Evolutionary conservation across 2,797 vertebrate genomes (phyloP).

Genomic region (Molossus alvarezi): DNA sequence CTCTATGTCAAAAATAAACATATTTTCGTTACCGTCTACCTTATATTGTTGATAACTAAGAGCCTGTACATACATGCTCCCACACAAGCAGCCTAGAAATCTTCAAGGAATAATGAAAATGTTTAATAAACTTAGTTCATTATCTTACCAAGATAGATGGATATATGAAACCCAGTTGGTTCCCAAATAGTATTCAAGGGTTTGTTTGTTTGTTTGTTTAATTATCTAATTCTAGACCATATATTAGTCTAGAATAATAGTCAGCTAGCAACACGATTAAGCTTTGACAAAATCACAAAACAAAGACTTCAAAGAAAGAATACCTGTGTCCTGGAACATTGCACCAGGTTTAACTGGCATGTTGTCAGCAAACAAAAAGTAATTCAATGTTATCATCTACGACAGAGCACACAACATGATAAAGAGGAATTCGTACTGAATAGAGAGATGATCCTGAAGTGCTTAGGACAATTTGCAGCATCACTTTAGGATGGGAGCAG

Average conservation of each 20-base stretch:
- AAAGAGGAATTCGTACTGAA: constrained; percentile 64
- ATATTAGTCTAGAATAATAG: no score
- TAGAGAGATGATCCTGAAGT: constrained; percentile 62
- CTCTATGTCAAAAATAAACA: constrained; percentile 83
- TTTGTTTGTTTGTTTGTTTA: neutral
- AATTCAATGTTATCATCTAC: constrained; percentile 63
- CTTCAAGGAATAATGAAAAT: constrained; percentile 83
- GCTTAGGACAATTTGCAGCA: neutral
- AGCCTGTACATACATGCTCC: constrained; percentile 76
- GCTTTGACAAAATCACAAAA: constrained; percentile 50
- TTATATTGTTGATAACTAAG: constrained; percentile 86
- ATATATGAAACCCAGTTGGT: neutral
- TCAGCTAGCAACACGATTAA: neutral
- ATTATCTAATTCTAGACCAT: neutral
- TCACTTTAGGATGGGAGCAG: neutral
- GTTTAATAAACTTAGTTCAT: constrained; percentile 38
- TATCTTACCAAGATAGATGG: constrained; percentile 10
- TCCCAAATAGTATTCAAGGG: neutral
- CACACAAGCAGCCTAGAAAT: constrained; percentile 86
- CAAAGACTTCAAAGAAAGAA: neutral
- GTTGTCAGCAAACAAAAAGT: constrained; percentile 72
- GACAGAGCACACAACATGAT: constrained; percentile 30
- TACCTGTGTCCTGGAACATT: constrained; percentile 53
- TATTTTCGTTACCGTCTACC: constrained; percentile 84
- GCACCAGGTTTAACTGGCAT: constrained; percentile 40